Base-by-base conservation (phyloP, 2,797 vertebrate species). In the Phrynocephalus vlangalii region DNA sequence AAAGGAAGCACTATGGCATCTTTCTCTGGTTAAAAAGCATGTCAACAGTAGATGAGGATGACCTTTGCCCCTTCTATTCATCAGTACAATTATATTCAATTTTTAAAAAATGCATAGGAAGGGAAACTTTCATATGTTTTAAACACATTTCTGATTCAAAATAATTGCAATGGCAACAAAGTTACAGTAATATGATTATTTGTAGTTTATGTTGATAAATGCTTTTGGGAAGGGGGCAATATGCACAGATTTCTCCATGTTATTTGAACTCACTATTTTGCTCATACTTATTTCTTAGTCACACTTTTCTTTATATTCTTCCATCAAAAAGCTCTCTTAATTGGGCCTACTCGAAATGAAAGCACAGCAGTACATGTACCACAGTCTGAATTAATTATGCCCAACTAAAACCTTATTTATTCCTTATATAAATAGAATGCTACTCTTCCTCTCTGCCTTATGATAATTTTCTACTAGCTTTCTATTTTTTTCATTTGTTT, bases 41-140 rank as follows among this genome's bases (percentile, higher is more conserved):
- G 50, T 79, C 80, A 38, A 9, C 20, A 44, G 10, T 5, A 16
- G 63, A 44, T n/a, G 22, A n/a, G 15, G 18, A 56, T n/a, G 77
- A 18, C 26, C 48, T 6, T 10, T 56, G 6, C 26, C 76, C 26
- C 68, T 24, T 22, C 30, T 75, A 38, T 26, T 50, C 26, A 63
- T 70, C 44, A 75, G 56, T 76, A 63, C 71, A 13, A 84, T 84
- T 26, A 66, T 16, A 5, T 48, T 80, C 66, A 30, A 33, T 15
- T 63, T 85, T 79, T 82, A 30, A 44, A 8, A 90, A 79, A 80
- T 24, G n/a, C 24, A 11, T 85, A 66, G 80, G 81, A 87, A 44
- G 16, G 52, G 20, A 50, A 89, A 90, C 30, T 66, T 85, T 87
- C 67, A 10, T 79, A 6, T 85, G 38, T 82, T 77, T 77, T 71